Evolutionary conservation across 2,797 vertebrate species (phyloP).

Genomic region (Platyrinchus mystaceus): DNA sequence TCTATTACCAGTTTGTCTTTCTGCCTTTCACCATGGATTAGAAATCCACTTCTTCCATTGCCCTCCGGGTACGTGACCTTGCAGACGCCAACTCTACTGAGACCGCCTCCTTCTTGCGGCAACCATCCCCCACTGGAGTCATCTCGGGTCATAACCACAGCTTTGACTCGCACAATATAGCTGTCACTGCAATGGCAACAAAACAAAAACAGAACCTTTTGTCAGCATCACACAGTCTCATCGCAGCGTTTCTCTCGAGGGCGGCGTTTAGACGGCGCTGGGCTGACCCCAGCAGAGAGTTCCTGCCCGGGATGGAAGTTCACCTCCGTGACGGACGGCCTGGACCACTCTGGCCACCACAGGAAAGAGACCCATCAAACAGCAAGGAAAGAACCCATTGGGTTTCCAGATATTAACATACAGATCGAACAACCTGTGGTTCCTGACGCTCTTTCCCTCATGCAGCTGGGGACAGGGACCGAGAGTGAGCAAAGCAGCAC

Average conservation of each 20-base stretch:
- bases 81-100: slow-evolving; percentile 95
- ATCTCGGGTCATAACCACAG: slow-evolving; percentile 99
- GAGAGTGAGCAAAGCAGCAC: background rate
- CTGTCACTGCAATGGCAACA: slow-evolving; percentile 89
- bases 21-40: slow-evolving; percentile 96
- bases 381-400: background rate
- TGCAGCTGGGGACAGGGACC: background rate
- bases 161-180: slow-evolving; percentile 99
- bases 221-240: slow-evolving; percentile 5
- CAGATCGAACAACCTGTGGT: background rate
- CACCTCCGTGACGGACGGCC: rapidly evolving
- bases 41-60: slow-evolving; percentile 89
- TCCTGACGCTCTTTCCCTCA: background rate
- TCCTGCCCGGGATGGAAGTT: background rate
- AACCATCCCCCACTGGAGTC: slow-evolving; percentile 99
- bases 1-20: slow-evolving; percentile 94
- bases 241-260: background rate
- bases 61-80: slow-evolving; percentile 89
- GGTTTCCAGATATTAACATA: background rate
- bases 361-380: background rate
- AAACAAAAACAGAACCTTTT: slow-evolving; percentile 45
- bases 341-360: background rate
- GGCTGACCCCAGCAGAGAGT: rapidly evolving
- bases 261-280: background rate
- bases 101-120: slow-evolving; percentile 96